Evolutionary conservation across 2,888 invertebrate genomes (phyloP).

Genomic region (Cephus runcator): DNA sequence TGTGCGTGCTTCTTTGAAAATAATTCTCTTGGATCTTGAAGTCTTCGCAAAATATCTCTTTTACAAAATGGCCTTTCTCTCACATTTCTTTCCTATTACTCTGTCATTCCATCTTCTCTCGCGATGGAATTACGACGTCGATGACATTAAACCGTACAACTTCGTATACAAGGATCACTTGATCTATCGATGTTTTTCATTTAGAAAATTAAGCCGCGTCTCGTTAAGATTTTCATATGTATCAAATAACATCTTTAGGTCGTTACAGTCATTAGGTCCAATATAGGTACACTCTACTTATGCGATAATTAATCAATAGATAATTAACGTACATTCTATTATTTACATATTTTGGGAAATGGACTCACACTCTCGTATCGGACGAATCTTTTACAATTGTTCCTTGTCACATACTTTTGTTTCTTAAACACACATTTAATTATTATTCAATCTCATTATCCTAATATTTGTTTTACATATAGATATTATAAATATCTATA

Average conservation of each 20-base stretch:
- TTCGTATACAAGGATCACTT: background rate
- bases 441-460: slow-evolving; percentile 1
- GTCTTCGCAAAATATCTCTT: background rate
- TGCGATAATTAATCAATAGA: background rate
- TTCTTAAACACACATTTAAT: slow-evolving; percentile 4
- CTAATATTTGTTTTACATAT: slow-evolving; percentile 8
- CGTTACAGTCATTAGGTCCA: slow-evolving; percentile 41
- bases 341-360: slow-evolving; percentile 14
- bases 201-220: slow-evolving; percentile 14
- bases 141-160: background rate
- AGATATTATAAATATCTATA: slow-evolving; percentile 5
- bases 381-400: background rate
- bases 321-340: slow-evolving; percentile 3
- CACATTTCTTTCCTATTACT: background rate
- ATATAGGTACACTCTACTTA: slow-evolving; percentile 32
- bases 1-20: background rate
- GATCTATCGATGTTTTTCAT: background rate
- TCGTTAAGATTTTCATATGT: slow-evolving; percentile 13
- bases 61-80: background rate
- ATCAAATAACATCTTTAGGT: slow-evolving; percentile 30
- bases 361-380: background rate
- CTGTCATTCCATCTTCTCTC: background rate
- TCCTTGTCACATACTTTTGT: slow-evolving; percentile 1
- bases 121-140: background rate
- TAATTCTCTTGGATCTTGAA: background rate